Conservation (phyloP, 1,140 invertebrate species). For the Drosophila kikkawai region DNA sequence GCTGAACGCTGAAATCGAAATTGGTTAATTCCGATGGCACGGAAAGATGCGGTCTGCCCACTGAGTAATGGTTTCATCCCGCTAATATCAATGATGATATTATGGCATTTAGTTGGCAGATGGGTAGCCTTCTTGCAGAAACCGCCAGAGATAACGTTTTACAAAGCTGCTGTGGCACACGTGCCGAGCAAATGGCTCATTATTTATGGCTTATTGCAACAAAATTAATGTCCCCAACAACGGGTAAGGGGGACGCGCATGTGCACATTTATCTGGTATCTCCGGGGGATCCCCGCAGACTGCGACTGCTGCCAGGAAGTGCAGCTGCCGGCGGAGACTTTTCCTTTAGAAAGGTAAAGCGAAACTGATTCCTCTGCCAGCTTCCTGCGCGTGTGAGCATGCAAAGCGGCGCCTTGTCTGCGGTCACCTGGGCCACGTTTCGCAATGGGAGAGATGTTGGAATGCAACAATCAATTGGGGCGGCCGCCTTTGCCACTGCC, state of each 20-base stretch:
- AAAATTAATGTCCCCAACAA: slow-evolving; percentile 6
- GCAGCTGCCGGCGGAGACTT: slow-evolving; percentile 15
- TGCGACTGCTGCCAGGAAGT: slow-evolving; percentile 41
- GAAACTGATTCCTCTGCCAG: slow-evolving; percentile 11
- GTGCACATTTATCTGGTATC: background rate
- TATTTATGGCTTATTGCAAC: slow-evolving; percentile 12
- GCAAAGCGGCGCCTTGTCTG: slow-evolving; percentile 32
- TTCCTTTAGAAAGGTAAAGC: slow-evolving; percentile 61
- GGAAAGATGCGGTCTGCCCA: slow-evolving; percentile 2
- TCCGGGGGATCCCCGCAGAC: background rate
- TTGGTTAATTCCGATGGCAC: slow-evolving; percentile 19
- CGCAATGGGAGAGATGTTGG: slow-evolving; percentile 29
- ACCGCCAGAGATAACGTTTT: no score
- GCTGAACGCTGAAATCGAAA: slow-evolving; percentile 23
- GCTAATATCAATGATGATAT: background rate
- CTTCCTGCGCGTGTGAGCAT: slow-evolving; percentile 47
- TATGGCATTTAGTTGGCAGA: background rate
- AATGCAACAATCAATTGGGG: slow-evolving; percentile 42
- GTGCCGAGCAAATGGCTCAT: slow-evolving; percentile 7
- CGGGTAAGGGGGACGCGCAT: background rate
- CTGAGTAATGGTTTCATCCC: slow-evolving; percentile 3
- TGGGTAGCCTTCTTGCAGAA: background rate
- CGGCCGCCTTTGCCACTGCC: slow-evolving; percentile 6
- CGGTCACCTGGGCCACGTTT: slow-evolving; percentile 32
- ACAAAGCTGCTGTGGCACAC: background rate